Base-by-base conservation (phyloP, 2,888 invertebrate genomes). In the Philopedon plagiatum region DNA sequence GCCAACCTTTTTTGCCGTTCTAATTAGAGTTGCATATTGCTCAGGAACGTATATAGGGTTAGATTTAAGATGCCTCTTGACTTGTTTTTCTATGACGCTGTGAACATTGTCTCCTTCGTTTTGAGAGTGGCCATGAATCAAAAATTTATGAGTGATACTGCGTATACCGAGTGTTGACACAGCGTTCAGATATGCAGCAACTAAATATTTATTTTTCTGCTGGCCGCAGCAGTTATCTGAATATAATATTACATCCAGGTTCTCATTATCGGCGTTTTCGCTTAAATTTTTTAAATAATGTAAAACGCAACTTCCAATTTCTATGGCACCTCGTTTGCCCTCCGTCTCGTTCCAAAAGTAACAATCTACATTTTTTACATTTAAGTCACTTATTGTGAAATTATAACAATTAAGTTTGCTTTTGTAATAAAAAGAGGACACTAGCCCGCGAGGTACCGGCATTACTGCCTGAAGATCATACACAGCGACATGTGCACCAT, bases 161-260 rank as follows among this genome's bases (percentile, higher is more conserved):
- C 39, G 39, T 13, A 41, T 41, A 13, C 13, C 13, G 3, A 13
- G 13, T 15, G n/a, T 41, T 13, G n/a, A 13, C 13, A 15, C 8
- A 15, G 39, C 39, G 13, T 41, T 13, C 2, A 8, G 2, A 8
- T 49, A 49, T n/a, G 21, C 26, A n/a, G 56, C 29, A 29, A 56
- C 13, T 15, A 56, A 15, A 11, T 56, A 56, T 32, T 56, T 56
- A 32, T 56, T 56, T 32, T 56, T 56, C 18, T 56, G 56, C n/a
- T 29, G 56, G 7, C 56, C 56, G 19, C 56, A 56, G 19, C 56
- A 56, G 18, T 56, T 56, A 56, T 56, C 29, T 7, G 32, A 32
- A 29, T 32, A 32, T 4, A 49, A 21, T 3, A 49, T 13, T 9
- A 49, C 9, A 18, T 21, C 23, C 26, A 26, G 26, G 7, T 26